Evolutionary conservation across 2,113 vertebrate species (phyloP), one percentile per base, ranked within the genome.

Genomic region (Neogobius melanostomus): DNA sequence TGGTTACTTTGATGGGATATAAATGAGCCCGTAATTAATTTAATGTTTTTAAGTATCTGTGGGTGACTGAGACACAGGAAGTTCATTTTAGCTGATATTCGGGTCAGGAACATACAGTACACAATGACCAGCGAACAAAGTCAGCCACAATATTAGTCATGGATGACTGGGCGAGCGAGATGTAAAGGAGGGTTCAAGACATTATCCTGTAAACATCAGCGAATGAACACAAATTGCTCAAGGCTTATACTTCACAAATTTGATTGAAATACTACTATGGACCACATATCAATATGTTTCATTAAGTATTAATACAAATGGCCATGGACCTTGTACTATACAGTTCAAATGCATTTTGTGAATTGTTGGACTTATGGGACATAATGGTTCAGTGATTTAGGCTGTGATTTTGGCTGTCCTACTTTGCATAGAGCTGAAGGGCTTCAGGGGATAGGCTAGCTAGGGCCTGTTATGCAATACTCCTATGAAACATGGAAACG

Each of bases 321-420:
- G 14, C 10, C 4, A 43, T 7, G 14, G 36, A 36, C 15, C 12
- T 62, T 62, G 62, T 0, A 21, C 2, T 21, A 11, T 11, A 11
- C 10, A 14, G 12, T 59, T 42, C 1, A 44, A 50, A 52, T 4
- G 1, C 0, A 42, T 68, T 49, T 48, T 16, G 28, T 28, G 43
- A 11, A 17, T 56, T 17, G 52, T 74, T 57, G 47, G 51, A 61
- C 53, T 56, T 56, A 16, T 21, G 54, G 42, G 44, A 47, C 42
- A 6, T 53, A 57, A 74, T 11, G 64, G 57, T 62, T 73, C 5
- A 16, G 11, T 57, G 64, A 21, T 16, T 63, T 77, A 61, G 53
- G 57, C 67, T 79, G 68, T 74, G 74, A 80, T 78, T 86, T 84
- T 74, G 77, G 74, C 47, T 76, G 82, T 61, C 80, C 80, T 84